A percentile compares a stretch with the other conserved stretches of the same genome.
These are phyloP conservation scores for Sycophila texana DNA, from an alignment of 2,888 invertebrate species.

Conservation along the genomic window DNA sequence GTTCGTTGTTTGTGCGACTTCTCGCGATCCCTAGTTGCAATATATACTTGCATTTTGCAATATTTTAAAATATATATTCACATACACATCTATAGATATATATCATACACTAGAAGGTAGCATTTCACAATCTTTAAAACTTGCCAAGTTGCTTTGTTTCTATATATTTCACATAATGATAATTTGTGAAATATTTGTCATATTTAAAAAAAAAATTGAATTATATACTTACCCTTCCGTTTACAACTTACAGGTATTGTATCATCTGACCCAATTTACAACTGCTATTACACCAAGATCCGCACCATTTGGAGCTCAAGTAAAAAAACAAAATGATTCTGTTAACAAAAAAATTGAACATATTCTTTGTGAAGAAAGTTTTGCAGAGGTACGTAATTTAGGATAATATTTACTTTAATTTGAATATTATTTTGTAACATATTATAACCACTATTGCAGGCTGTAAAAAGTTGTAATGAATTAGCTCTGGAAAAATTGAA, in stretches of 20 bases:
- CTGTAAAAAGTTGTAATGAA: slow-evolving; percentile 66
- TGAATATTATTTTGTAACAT: slow-evolving; percentile 4
- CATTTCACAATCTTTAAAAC: slow-evolving; percentile 35
- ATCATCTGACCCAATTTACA: slow-evolving; percentile 71
- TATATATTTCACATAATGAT: background rate
- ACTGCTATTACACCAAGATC: slow-evolving; percentile 68
- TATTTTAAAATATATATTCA: slow-evolving; percentile 6
- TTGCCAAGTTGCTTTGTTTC: slow-evolving; percentile 28
- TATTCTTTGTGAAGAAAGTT: slow-evolving; percentile 64
- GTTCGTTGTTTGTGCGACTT: background rate
- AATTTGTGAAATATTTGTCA: background rate
- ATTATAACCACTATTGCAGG: slow-evolving; percentile 58
- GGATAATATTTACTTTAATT: background rate
- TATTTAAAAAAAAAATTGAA: background rate
- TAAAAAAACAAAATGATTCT: slow-evolving; percentile 62
- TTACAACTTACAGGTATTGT: slow-evolving; percentile 66
- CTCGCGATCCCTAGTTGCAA: background rate
- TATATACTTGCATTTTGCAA: slow-evolving; percentile 21
- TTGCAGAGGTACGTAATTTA: slow-evolving; percentile 64
- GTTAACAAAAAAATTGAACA: slow-evolving; percentile 58
- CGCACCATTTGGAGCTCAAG: slow-evolving; percentile 62
- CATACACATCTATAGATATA: slow-evolving; percentile 9
- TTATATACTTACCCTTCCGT: background rate
- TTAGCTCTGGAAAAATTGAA: slow-evolving; percentile 62
- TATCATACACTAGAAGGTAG: background rate